Percentiles rank a stretch among this genome's conserved stretches.
These are phyloP conservation scores for Caenorhabditis wallacei DNA, from an alignment of 2,888 invertebrate species.

Conservation along the genomic window DNA sequence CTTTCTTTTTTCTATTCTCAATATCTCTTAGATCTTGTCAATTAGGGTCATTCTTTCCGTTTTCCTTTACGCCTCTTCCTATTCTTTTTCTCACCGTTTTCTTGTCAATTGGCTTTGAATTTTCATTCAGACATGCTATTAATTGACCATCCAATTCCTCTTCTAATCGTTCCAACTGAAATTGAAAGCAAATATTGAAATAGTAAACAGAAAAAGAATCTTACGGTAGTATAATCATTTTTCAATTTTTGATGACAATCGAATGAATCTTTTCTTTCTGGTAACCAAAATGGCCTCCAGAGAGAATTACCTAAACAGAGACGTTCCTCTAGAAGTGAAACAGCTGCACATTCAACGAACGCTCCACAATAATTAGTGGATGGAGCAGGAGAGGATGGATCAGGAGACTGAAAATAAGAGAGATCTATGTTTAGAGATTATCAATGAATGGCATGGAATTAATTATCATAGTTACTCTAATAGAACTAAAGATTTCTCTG, in stretches of 20 bases:
- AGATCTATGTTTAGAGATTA: background rate
- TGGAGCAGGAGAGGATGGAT: conserved; percentile 24
- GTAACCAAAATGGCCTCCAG: conserved; percentile 75
- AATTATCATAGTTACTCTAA: too few relatives aligned
- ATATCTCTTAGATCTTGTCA: conserved; percentile 42
- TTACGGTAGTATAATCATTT: conserved; percentile 72
- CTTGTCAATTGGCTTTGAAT: conserved; percentile 63
- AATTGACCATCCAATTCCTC: conserved; percentile 69
- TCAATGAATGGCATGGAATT: background rate
- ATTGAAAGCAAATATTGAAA: background rate
- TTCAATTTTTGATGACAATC: conserved; percentile 74
- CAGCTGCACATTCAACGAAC: conserved; percentile 74
- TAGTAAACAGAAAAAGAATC: background rate
- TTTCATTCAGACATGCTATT: conserved; percentile 70
- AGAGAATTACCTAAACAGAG: conserved; percentile 71
- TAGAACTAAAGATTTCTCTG: too few relatives aligned
- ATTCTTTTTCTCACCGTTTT: conserved; percentile 46
- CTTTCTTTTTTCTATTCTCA: conserved; percentile 9
- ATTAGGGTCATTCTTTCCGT: conserved; percentile 47
- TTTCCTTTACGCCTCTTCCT: background rate
- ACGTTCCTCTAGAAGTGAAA: conserved; percentile 73
- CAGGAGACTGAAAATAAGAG: conserved; percentile 20
- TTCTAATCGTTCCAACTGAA: conserved; percentile 73
- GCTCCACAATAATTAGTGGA: conserved; percentile 59
- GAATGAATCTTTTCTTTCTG: conserved; percentile 67